Conservation (phyloP, 2,888 invertebrate species). For the Pterobdella sp. region DNA sequence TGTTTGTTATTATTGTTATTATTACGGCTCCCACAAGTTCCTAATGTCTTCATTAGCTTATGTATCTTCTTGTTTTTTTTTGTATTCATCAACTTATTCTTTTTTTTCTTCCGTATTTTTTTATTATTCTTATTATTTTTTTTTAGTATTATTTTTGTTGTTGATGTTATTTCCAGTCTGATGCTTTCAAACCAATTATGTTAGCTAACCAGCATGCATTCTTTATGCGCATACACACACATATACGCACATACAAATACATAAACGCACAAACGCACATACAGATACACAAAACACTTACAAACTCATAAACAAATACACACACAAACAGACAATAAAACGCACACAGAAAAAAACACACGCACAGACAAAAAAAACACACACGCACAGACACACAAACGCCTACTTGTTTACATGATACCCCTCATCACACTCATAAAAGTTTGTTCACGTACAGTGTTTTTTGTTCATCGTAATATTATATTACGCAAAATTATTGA, state of each 20-base stretch:
- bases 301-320: background rate
- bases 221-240: background rate
- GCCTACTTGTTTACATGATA: background rate
- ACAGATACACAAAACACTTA: background rate
- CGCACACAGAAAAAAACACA: background rate
- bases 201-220: background rate
- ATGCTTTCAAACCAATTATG: conserved; percentile 7
- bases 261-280: background rate
- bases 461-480: too few relatives aligned
- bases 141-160: background rate
- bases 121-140: background rate
- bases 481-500: too few relatives aligned
- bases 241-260: background rate
- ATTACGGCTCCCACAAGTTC: too few relatives aligned
- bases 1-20: background rate
- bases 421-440: too few relatives aligned
- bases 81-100: too few relatives aligned
- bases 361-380: background rate
- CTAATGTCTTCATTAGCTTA: too few relatives aligned
- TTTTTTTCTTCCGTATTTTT: too few relatives aligned
- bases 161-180: background rate
- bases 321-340: conserved; percentile 14
- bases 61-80: too few relatives aligned
- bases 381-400: conserved; percentile 3
- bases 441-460: too few relatives aligned